A percentile compares a stretch with the other conserved stretches of the same genome.
These are phyloP conservation scores for Lepetodrilus schrolli DNA, from an alignment of 2,888 invertebrate genomes.

Conservation along the genomic window DNA sequence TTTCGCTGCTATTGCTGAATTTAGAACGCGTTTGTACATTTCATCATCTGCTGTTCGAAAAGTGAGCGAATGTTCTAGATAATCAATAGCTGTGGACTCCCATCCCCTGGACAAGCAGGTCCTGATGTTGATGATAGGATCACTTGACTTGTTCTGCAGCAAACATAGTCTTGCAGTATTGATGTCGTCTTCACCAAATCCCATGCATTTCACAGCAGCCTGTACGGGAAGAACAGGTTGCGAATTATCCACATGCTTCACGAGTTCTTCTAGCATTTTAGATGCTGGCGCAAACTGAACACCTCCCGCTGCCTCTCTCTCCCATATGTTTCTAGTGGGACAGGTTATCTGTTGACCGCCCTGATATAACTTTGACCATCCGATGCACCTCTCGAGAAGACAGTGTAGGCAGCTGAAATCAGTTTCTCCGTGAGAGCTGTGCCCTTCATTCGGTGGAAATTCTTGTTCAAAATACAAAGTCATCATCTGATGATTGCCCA, in stretches of 20 bases:
- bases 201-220: too few relatives aligned
- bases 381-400: constrained; percentile 15
- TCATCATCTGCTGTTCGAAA: not conserved
- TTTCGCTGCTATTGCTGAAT: not conserved
- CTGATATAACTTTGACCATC: not conserved
- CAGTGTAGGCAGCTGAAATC: constrained; percentile 4
- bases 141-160: not conserved
- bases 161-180: constrained; percentile 7
- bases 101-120: not conserved
- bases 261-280: too few relatives aligned
- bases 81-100: not conserved
- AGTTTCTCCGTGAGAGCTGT: not conserved
- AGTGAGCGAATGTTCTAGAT: not conserved
- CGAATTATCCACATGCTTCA: too few relatives aligned
- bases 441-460: not conserved
- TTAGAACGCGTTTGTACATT: not conserved
- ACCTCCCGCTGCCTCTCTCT: not conserved
- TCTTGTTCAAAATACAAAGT: not conserved
- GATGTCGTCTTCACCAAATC: not conserved
- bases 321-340: not conserved
- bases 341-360: not conserved
- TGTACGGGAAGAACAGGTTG: too few relatives aligned
- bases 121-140: not conserved
- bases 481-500: constrained; percentile 3
- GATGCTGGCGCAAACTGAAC: too few relatives aligned